A percentile compares a stretch with the other conserved stretches of the same genome.
phyloP scores from a whole-genome alignment of 2,797 vertebrate genomes.

The Lemur catta region DNA sequence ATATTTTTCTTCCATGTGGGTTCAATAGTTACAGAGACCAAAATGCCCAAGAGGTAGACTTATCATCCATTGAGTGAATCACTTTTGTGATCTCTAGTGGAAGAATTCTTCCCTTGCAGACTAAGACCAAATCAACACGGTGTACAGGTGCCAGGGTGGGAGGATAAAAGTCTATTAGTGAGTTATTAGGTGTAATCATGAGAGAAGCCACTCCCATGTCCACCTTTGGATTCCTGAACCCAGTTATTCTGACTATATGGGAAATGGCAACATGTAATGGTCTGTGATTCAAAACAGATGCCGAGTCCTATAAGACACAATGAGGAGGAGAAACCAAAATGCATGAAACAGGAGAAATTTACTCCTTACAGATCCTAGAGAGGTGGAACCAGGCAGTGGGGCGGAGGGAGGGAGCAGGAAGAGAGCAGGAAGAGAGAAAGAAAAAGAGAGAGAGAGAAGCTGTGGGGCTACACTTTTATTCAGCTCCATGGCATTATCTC shows the following conservation, averaged over 20 bases:
- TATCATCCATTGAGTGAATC: not conserved
- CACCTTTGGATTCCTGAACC: not conserved
- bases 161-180: not conserved
- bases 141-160: not conserved
- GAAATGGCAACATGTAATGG: not conserved
- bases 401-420: no score
- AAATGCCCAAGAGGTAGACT: not conserved
- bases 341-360: no score
- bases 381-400: no score
- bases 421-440: no score
- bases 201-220: not conserved
- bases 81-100: not conserved
- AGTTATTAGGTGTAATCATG: not conserved
- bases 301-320: not conserved
- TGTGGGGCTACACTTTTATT: no score
- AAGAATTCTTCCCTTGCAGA: not conserved
- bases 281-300: not conserved
- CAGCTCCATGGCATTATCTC: no score
- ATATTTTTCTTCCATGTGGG: not conserved
- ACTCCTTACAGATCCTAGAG: no score
- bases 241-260: not conserved
- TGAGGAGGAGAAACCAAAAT: no score
- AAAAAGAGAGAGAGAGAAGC: no score
- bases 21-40: not conserved
- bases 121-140: not conserved